Base-by-base conservation (phyloP, 2,797 vertebrate species). In the Protonibea diacanthus region DNA sequence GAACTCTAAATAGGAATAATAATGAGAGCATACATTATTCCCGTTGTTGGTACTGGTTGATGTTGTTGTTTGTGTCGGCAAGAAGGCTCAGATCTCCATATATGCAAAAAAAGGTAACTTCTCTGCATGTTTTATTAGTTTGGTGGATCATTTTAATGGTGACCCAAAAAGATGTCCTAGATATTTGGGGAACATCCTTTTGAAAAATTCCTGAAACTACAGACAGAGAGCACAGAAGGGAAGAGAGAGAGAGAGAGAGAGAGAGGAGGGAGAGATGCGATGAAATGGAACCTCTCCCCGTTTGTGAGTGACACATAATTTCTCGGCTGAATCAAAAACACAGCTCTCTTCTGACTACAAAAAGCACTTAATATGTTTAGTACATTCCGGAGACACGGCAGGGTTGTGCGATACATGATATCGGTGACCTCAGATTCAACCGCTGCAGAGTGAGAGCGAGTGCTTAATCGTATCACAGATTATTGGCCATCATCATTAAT, bases 91-190 rank as follows among this genome's bases (percentile, higher is more conserved):
- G 87, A 95, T 95, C 92, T 95, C 81, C 86, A 93, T 91, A 91
- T 90, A 94, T 91, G 91, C 89, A 88, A 80, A 85, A 92, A 93
- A 93, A 94, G 91, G 92, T 93, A 93, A 93, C 92, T 92, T 92
- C 80, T 86, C 85, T 91, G 85, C 94, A 92, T 93, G 87, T 91
- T 91, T 93, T 88, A 93, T 91, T 91, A 93, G 92, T 93, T 93
- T 91, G 83, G 82, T 64, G 51, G 84, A 92, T 92, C 82, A 86
- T 92, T 92, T 93, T 92, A 92, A 90, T 89, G 90, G 86, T 95
- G 94, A 95, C 94, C 95, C 89, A 94, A 94, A 95, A 95, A 94
- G 91, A 93, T 95, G 95, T 92, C 94, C 95, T 93, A 95, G 92
- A 95, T 95, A 95, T 92, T 92, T 92, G 81, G 89, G 87, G 83